Conservation (phyloP, 1,140 invertebrate species). For the Kradibia gibbosae region DNA sequence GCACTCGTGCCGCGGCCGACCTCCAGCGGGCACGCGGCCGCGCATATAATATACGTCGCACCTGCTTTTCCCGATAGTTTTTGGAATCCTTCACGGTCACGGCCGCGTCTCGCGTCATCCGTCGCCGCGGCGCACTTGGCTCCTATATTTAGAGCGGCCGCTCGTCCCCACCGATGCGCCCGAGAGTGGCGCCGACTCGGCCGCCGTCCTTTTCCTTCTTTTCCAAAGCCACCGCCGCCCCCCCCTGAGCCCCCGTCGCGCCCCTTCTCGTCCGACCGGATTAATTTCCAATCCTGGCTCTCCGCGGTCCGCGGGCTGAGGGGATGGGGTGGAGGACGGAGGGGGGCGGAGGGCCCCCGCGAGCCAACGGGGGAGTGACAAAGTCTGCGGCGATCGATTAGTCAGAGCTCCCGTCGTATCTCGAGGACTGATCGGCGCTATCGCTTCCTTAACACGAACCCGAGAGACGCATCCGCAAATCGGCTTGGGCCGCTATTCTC, state of each 20-base stretch:
- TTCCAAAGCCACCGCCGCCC: too few species aligned
- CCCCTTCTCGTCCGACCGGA: too few species aligned
- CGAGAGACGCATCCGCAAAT: too few species aligned
- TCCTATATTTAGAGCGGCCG: slow-evolving; percentile 49
- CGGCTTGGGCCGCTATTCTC: too few species aligned
- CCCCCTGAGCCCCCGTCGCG: too few species aligned
- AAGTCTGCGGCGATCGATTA: neutral
- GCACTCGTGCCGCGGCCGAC: neutral
- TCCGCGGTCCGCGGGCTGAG: neutral
- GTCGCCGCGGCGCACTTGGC: neutral
- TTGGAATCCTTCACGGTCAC: slow-evolving; percentile 67
- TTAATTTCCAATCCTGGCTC: too few species aligned
- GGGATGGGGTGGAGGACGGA: neutral
- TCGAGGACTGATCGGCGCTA: neutral
- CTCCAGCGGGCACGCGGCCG: neutral
- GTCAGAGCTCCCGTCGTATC: neutral
- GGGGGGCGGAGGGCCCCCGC: neutral
- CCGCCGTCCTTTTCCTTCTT: too few species aligned
- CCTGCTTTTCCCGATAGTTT: slow-evolving; percentile 61
- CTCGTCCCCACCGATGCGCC: neutral
- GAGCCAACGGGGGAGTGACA: neutral
- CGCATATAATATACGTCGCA: slow-evolving; percentile 40
- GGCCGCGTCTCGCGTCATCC: slow-evolving; percentile 61
- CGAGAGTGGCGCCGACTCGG: too few species aligned
- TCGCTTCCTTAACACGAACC: neutral